Evolutionary conservation across 2,888 invertebrate species (phyloP), one percentile per base, ranked within the genome.

Genomic region (Noctua janthina): DNA sequence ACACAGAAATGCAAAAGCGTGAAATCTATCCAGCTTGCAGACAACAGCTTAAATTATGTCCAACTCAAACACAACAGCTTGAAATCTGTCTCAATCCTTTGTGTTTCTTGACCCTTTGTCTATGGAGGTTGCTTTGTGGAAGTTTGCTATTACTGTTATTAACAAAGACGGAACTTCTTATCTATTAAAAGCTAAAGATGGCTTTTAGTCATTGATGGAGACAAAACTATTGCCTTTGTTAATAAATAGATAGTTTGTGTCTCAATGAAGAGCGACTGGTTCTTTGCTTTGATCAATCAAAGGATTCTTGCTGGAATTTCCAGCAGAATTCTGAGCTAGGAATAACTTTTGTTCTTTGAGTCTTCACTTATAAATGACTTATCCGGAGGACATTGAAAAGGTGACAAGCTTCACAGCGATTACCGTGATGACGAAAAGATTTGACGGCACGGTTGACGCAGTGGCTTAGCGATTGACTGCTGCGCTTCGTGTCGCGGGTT

Each of bases 1-100:
- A 74, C 64, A 78, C 64, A 69, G 72, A 66, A 75, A 64, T 74
- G 59, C 39, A 46, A 74, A 11, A 82, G 59, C 56, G 13, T 70
- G 62, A 74, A 85, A 85, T 71, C 71, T 62, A 39, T 70, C 35
- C 68, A 11, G 51, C 8, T 81, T 10, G 54, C 66, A 71, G 35
- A 43, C n/a, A 66, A 54, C 43, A 75, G 54, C 46, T 69, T 74
- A 56, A 70, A 66, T 70, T 78, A 49, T 62, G 54, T 49, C 29
- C 23, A 43, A 43, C 43, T 74, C 10, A 43, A 54, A 70, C 29
- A 39, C n/a, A 62, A 62, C 35, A 39, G 74, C 43, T 74, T 74
- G 49, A 66, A 62, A 70, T 75, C 51, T 64, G 29, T 49, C 59
- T 59, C 35, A 35, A 59, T 59, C n/a, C n/a, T 68, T 73, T 69